A percentile compares a stretch with the other conserved stretches of the same genome.
Evolutionary conservation across 2,113 vertebrate genomes (phyloP).

Genomic region (Coracopsis vasa): DNA sequence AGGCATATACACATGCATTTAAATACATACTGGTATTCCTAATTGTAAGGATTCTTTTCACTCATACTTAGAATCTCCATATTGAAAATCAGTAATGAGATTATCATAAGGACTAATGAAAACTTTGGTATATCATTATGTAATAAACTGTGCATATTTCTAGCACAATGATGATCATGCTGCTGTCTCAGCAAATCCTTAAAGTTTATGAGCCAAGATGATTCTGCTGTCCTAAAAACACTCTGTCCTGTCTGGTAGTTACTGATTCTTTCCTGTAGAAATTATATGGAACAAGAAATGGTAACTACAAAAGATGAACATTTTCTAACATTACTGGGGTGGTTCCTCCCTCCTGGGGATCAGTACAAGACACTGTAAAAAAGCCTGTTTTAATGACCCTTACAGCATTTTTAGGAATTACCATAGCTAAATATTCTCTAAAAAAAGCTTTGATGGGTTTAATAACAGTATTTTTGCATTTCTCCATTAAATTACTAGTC

Average conservation of each 20-base stretch:
- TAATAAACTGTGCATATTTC: no score
- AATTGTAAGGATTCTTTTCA: neutral
- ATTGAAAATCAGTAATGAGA: neutral
- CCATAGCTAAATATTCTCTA: neutral
- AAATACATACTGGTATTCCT: neutral
- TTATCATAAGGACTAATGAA: neutral
- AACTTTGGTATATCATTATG: neutral
- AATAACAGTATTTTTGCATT: neutral
- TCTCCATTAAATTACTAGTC: neutral
- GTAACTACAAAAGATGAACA: neutral
- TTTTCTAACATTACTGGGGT: neutral
- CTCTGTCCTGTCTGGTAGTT: neutral
- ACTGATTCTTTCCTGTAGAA: neutral
- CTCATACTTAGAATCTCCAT: neutral
- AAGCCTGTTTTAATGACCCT: neutral
- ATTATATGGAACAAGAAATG: accelerated
- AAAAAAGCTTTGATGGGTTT: neutral
- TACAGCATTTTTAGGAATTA: neutral
- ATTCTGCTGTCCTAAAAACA: neutral
- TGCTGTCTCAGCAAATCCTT: neutral
- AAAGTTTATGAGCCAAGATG: neutral
- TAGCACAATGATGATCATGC: accelerated
- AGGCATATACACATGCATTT: neutral
- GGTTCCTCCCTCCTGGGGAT: neutral
- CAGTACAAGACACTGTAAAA: neutral